phyloP scores from a whole-genome alignment of 2,888 invertebrate species.

The Syrista parreyssii region DNA sequence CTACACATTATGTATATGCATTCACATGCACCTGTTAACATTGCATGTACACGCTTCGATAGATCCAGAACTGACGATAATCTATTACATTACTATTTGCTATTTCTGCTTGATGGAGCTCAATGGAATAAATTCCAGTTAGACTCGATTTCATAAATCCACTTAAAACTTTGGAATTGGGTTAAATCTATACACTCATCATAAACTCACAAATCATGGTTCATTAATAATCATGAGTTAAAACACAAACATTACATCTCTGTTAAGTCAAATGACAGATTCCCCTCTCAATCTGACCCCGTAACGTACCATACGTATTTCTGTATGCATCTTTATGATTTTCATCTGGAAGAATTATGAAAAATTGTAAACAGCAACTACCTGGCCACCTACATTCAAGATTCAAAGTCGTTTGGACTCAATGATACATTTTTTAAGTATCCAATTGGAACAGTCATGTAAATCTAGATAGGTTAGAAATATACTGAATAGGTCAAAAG shows the following conservation, averaged over 20 bases:
- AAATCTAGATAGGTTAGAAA: not conserved
- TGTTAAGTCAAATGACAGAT: not conserved
- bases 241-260: not conserved
- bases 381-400: not conserved
- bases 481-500: not conserved
- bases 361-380: not conserved
- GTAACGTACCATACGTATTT: not conserved
- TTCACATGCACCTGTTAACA: not conserved
- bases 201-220: not conserved
- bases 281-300: not conserved
- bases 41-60: not conserved
- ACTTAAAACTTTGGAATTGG: not conserved
- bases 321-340: not conserved
- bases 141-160: not conserved
- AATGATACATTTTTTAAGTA: not conserved
- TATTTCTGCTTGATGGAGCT: not conserved
- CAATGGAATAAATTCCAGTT: not conserved
- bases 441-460: not conserved
- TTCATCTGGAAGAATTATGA: not conserved
- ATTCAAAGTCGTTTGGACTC: not conserved
- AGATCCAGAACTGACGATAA: not conserved
- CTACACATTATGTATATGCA: not conserved
- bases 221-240: not conserved
- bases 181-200: not conserved
- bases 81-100: not conserved